Evolutionary conservation across 2,797 vertebrate species (phyloP).

Genomic region (Cirrhinus mrigala): DNA sequence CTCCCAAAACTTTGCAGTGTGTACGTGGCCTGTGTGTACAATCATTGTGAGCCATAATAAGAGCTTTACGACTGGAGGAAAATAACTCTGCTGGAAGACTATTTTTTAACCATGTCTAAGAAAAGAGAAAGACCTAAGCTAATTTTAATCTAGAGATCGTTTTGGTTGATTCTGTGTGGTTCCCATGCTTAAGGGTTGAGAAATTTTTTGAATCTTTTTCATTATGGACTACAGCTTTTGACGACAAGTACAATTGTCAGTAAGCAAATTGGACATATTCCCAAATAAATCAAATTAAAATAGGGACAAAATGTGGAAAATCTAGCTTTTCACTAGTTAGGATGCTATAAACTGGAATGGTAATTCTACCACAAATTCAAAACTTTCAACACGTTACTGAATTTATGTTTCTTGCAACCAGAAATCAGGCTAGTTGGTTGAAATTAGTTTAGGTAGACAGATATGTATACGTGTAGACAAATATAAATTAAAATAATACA

Average conservation of each 20-base stretch:
- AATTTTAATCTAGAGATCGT: conserved; percentile 9
- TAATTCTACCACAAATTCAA: no score
- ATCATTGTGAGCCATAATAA: conserved; percentile 29
- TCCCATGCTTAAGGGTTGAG: conserved; percentile 23
- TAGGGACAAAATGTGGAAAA: neutral
- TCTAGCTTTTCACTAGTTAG: neutral
- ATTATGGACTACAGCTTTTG: neutral
- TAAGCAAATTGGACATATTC: neutral
- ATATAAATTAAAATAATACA: no score
- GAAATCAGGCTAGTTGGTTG: no score
- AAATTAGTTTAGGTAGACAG: no score
- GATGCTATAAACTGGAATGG: neutral
- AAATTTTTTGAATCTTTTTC: neutral
- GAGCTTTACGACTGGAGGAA: neutral
- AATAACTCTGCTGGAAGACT: conserved; percentile 6
- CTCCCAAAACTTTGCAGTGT: conserved; percentile 18
- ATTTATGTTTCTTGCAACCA: neutral
- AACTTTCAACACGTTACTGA: neutral
- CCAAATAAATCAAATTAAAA: neutral
- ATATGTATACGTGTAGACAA: no score
- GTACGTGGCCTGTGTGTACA: conserved; percentile 13
- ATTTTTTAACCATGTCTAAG: conserved; percentile 12
- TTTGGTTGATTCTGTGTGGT: conserved; percentile 6
- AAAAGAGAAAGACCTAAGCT: conserved; percentile 13
- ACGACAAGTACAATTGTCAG: neutral